Conservation (phyloP, 2,888 invertebrate genomes). For the Hirtodrosophila trivittata region DNA sequence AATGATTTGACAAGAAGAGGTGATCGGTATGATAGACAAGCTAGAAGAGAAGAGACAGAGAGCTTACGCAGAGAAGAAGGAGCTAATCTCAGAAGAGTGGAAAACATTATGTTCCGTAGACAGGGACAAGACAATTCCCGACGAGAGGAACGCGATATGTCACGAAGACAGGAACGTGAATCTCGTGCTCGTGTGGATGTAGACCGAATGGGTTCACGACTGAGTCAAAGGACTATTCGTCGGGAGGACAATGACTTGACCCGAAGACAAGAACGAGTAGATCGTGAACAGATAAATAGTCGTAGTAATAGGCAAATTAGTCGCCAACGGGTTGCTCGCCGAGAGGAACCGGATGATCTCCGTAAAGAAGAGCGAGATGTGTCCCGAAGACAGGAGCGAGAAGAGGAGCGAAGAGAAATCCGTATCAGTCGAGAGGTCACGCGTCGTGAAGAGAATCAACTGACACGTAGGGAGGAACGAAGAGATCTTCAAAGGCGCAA, state of each 20-base stretch:
- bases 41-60: too few species aligned
- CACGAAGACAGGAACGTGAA: constrained; percentile 6
- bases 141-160: background rate
- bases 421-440: background rate
- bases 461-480: constrained; percentile 7
- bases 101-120: too few species aligned
- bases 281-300: too few species aligned
- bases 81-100: too few species aligned
- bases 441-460: constrained; percentile 4
- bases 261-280: background rate
- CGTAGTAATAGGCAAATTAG: too few species aligned
- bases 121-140: too few species aligned
- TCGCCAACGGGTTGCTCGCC: too few species aligned
- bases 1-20: too few species aligned
- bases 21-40: too few species aligned
- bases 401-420: background rate
- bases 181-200: background rate
- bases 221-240: background rate
- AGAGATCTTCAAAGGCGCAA: background rate
- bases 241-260: background rate
- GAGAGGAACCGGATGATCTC: too few species aligned
- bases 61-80: too few species aligned
- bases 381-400: constrained; percentile 2
- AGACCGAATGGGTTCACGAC: background rate
- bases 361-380: constrained; percentile 2